A percentile compares a stretch with the other conserved stretches of the same genome.
Conservation (phyloP, 2,888 invertebrate species). For the Microplitis deprimator region DNA sequence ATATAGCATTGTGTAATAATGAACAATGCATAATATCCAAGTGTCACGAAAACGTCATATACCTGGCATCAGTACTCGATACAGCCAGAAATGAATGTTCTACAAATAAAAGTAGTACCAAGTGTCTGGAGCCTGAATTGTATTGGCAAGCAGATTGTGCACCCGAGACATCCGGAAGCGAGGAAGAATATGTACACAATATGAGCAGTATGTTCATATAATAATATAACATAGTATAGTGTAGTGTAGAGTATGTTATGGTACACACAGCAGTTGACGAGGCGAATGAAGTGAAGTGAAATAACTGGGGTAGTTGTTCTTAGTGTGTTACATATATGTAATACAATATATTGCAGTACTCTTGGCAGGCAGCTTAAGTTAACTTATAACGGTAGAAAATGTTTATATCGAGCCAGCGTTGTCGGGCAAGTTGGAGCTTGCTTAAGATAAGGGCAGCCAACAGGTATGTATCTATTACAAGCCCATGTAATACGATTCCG, state of each 20-base stretch:
- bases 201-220: no score
- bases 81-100: no score
- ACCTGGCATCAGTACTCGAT: no score
- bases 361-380: slow-evolving; percentile 14
- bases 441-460: slow-evolving; percentile 42
- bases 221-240: no score
- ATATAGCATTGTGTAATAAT: no score
- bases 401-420: slow-evolving; percentile 43
- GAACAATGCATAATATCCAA: no score
- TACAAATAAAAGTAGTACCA: no score
- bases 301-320: slow-evolving; percentile 3
- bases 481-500: slow-evolving; percentile 33
- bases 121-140: no score
- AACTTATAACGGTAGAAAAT: slow-evolving; percentile 28
- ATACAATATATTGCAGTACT: background rate
- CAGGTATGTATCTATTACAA: slow-evolving; percentile 43
- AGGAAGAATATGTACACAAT: background rate
- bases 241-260: background rate
- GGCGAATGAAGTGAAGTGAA: background rate
- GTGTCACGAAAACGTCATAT: no score
- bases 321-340: slow-evolving; percentile 1
- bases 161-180: slow-evolving; percentile 27
- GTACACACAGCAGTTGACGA: background rate
- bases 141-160: slow-evolving; percentile 15
- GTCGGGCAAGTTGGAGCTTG: slow-evolving; percentile 33